Evolutionary conservation across 1,140 invertebrate species (phyloP).

Genomic region (Neodiprion fabricii): DNA sequence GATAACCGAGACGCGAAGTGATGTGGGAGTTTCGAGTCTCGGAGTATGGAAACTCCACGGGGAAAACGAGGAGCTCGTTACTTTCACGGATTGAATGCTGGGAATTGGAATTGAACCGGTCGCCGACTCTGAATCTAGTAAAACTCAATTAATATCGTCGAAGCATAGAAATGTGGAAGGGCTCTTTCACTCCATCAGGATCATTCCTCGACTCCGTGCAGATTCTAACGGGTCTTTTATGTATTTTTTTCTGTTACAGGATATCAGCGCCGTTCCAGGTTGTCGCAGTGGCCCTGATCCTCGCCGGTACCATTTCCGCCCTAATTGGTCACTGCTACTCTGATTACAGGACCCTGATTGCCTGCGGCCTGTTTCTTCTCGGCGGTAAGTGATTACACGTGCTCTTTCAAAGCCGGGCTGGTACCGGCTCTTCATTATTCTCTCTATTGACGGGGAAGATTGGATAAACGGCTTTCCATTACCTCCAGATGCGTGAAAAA

Average conservation of each 20-base stretch:
- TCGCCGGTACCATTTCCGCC: constrained; percentile 66
- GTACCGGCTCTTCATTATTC: no score
- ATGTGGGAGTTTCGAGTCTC: not conserved
- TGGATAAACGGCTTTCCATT: no score
- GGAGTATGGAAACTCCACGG: no score
- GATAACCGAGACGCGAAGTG: not conserved
- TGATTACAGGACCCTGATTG: constrained; percentile 69
- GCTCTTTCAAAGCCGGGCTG: no score
- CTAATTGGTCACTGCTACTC: constrained; percentile 69
- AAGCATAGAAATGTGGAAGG: not conserved
- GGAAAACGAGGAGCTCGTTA: no score
- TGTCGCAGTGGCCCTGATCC: constrained; percentile 61
- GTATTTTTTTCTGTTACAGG: constrained; percentile 57
- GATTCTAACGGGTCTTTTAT: constrained; percentile 2
- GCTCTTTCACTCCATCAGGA: not conserved
- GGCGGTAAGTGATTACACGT: constrained; percentile 61
- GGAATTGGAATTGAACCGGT: no score
- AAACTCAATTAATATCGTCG: no score
- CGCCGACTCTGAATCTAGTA: no score
- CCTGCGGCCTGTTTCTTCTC: constrained; percentile 69
- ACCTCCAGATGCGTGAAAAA: no score
- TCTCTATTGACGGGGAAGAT: no score
- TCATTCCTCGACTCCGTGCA: no score
- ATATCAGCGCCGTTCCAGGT: constrained; percentile 69
- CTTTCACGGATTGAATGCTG: no score